Percentiles rank a stretch among this genome's conserved stretches.
These are phyloP conservation scores for Pseudochromis fuscus DNA, from an alignment of 2,797 vertebrate species.

Conservation along the genomic window DNA sequence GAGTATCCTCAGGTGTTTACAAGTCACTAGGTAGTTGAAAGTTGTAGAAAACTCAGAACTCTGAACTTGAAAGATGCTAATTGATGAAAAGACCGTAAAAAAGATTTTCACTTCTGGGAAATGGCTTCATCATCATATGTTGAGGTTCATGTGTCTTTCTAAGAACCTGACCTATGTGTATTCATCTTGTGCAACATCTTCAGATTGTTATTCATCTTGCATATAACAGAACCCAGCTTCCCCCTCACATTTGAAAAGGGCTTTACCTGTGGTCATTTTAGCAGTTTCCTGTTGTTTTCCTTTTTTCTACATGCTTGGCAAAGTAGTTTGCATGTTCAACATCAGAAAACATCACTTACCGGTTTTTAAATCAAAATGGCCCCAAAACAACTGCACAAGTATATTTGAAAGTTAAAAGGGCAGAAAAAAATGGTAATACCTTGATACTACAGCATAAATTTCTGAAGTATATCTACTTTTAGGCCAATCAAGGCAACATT, in stretches of 20 bases:
- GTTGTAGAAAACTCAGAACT: neutral
- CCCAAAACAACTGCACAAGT: slow-evolving; percentile 1
- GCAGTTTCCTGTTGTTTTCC: neutral
- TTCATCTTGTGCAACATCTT: slow-evolving; percentile 17
- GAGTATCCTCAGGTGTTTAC: neutral
- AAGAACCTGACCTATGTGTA: slow-evolving; percentile 1
- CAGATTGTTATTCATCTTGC: neutral
- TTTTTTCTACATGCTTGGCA: neutral
- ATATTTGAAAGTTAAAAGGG: neutral
- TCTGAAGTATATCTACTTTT: slow-evolving; percentile 1
- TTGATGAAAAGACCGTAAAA: neutral
- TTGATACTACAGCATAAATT: neutral
- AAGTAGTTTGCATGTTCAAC: neutral
- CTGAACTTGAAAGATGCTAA: neutral
- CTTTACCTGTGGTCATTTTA: neutral
- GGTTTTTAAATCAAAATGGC: neutral
- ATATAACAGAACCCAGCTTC: slow-evolving; percentile 13
- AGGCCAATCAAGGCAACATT: neutral
- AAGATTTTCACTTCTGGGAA: neutral
- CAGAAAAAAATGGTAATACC: neutral
- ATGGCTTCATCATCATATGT: neutral
- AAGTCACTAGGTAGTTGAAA: slow-evolving; percentile 8
- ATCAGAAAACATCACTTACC: neutral
- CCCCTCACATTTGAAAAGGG: neutral
- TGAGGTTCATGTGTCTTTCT: neutral